Evolutionary conservation across 2,113 vertebrate species (phyloP).

Genomic region (Phoxinus phoxinus): DNA sequence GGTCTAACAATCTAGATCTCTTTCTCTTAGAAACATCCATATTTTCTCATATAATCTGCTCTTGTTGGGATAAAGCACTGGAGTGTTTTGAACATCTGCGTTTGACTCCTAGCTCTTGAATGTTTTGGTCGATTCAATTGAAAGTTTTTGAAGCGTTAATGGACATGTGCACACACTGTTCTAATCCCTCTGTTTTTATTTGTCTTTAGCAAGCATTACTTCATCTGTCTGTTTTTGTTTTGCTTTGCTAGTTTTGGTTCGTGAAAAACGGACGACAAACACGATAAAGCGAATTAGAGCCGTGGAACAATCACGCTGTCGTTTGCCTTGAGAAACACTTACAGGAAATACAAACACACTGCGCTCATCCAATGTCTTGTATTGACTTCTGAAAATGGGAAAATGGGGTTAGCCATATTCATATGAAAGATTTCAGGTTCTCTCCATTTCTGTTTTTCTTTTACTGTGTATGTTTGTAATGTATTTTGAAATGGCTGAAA

Average conservation of each 20-base stretch:
- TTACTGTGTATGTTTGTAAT: neutral
- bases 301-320: neutral
- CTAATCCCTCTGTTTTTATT: constrained; percentile 46
- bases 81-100: neutral
- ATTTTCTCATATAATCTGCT: neutral
- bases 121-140: neutral
- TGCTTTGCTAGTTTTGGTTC: constrained; percentile 21
- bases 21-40: neutral
- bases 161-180: neutral
- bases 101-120: neutral
- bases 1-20: neutral
- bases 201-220: constrained; percentile 20
- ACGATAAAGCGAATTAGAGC: constrained; percentile 23
- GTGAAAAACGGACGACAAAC: neutral
- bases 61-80: neutral
- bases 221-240: constrained; percentile 37
- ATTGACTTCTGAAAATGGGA: constrained; percentile 5
- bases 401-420: constrained; percentile 8
- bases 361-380: neutral
- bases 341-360: neutral
- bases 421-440: no score
- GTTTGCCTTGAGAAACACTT: neutral
- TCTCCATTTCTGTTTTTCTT: no score
- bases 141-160: constrained; percentile 25
- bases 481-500: neutral